These are phyloP conservation scores for Rhea pennata DNA, from an alignment of 2,113 vertebrate genomes.

Conservation along the genomic window DNA sequence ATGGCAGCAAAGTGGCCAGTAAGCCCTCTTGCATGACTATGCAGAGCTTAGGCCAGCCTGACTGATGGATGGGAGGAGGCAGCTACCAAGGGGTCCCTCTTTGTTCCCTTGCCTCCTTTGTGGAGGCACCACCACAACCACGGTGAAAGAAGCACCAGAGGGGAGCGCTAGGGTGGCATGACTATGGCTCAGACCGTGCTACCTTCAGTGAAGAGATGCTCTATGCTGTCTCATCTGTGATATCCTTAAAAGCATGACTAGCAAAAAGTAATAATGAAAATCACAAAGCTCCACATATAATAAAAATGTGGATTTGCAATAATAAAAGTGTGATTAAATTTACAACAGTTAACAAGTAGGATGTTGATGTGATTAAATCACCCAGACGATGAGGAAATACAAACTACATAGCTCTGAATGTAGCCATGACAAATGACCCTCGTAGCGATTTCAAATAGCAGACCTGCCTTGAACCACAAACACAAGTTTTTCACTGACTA, in stretches of 20 bases:
- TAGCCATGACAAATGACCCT: not conserved
- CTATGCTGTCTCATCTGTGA: not conserved
- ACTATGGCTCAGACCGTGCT: rapidly evolving
- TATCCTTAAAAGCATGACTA: not conserved
- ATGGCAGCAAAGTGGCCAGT: rapidly evolving
- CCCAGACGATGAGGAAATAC: not conserved
- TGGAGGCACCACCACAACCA: not conserved
- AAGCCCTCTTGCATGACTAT: not conserved
- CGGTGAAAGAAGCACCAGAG: rapidly evolving
- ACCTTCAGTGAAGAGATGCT: not conserved
- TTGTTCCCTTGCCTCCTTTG: not conserved
- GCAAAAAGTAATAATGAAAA: not conserved
- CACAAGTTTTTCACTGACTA: not conserved
- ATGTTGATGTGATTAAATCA: not conserved
- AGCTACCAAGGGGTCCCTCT: not conserved
- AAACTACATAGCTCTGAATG: not conserved
- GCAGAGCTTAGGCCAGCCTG: not conserved
- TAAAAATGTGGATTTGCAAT: not conserved
- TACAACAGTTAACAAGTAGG: not conserved
- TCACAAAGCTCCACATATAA: not conserved
- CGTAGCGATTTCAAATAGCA: not conserved
- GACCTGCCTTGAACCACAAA: not conserved
- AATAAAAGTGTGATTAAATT: not conserved
- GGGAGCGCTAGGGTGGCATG: rapidly evolving
- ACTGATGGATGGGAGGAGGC: not conserved